These are phyloP conservation scores for Ciona savignyi DNA, from an alignment of 23 tunicate species.

Conservation along the genomic window DNA sequence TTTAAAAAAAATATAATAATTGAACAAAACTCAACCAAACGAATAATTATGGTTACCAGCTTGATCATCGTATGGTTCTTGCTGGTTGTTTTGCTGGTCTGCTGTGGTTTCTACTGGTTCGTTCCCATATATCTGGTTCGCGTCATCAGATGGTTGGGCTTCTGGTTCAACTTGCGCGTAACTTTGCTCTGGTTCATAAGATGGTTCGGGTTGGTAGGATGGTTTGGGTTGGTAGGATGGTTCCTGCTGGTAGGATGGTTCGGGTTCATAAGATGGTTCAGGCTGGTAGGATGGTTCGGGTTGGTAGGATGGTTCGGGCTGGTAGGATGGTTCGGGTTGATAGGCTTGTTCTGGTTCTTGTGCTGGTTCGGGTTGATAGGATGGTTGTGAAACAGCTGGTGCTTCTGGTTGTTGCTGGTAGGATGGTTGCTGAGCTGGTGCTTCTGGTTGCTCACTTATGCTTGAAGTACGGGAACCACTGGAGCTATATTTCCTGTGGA, in stretches of 20 bases:
- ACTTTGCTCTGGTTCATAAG: slow-evolving; percentile 9
- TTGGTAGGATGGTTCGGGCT: slow-evolving; percentile 15
- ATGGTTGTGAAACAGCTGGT: slow-evolving; percentile 1
- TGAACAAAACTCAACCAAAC: too few relatives aligned
- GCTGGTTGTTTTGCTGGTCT: slow-evolving; percentile 2
- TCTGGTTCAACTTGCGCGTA: slow-evolving; percentile 11
- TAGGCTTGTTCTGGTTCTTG: slow-evolving; percentile 7
- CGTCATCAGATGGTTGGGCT: not conserved
- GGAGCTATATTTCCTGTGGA: slow-evolving; percentile 39
- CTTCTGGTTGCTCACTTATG: slow-evolving; percentile 38
- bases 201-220: slow-evolving; percentile 12
- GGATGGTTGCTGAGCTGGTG: slow-evolving; percentile 13
- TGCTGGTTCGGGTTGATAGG: slow-evolving; percentile 14
- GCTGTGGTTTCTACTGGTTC: not conserved
- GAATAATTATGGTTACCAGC: slow-evolving; percentile 4
- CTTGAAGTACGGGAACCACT: slow-evolving; percentile 62
- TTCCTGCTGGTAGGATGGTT: slow-evolving; percentile 1
- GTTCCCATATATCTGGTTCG: too few relatives aligned
- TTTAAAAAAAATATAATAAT: too few relatives aligned
- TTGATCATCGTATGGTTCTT: not conserved
- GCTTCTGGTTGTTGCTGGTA: slow-evolving; percentile 19
- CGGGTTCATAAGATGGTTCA: slow-evolving; percentile 12
- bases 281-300: slow-evolving; percentile 8
- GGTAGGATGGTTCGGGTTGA: slow-evolving; percentile 26
- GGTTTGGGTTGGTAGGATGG: slow-evolving; percentile 11